Base-by-base conservation (phyloP, 2,113 vertebrate genomes). In the Hyaena hyaena region DNA sequence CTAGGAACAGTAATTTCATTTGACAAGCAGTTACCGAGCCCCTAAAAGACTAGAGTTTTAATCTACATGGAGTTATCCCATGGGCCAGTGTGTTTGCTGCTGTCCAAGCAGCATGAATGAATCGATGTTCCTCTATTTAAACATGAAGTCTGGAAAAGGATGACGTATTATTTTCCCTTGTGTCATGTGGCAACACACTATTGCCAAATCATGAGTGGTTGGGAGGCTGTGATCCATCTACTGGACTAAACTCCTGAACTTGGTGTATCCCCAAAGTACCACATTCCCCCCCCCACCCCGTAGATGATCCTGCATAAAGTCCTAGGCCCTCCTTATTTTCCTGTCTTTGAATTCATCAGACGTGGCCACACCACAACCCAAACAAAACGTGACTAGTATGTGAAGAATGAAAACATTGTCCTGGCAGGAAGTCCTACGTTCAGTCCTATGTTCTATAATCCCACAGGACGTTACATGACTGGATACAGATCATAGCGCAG, bases 1-100 rank as follows among this genome's bases (percentile, higher is more conserved):
- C 90, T 92, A 82, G 33, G 39, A 84, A 76, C n/a, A 76, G 31
- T 76, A 45, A 85, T 90, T 84, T 94, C 88, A 65, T 63, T 81
- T 80, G 94, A 93, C 91, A 58, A 92, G 68, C 48, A 89, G 66
- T 69, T 74, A 66, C 4, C 12, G 66, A 66, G 23, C 43, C 19
- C 55, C 73, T 81, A 39, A 77, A 91, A 93, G 55, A 33, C 86
- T 66, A n/a, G 61, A 39, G 33, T 81, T 95, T 84, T 90, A 45
- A 66, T 73, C 50, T 53, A 53, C 7, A 2, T 45, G 26, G 81
- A 81, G 65, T 76, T 84, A 77, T 88, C 28, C 55, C 50, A 11
- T 12, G 10, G 85, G 33, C 61, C 28, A 63, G 53, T 28, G 4
- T 94, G 24, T 82, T 73, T 92, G 71, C 24, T 83, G 35, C 71